Base-by-base conservation (phyloP, 2,888 invertebrate species). In the Pristionchus exspectatus region DNA sequence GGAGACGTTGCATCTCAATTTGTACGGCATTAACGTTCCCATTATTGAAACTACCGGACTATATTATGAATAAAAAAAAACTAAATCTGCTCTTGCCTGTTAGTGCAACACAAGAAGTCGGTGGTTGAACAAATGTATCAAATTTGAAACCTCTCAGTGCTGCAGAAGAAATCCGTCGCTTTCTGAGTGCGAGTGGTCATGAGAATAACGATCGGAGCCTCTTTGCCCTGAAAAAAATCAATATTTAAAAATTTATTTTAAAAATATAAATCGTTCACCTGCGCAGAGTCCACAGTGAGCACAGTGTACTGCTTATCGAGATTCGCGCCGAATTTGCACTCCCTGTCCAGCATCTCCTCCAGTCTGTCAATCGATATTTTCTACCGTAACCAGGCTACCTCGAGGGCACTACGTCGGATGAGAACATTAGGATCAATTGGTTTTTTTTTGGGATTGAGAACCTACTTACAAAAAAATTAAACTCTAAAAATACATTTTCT, bases 181-280 rank as follows among this genome's bases (percentile, higher is more conserved):
- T 12, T 1, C 18, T 83, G 27, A 30, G 54, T 44, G 18, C 77
- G 38, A 21, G 77, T 77, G 21, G 77, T 77, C 38, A 77, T 24
- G 24, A 77, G 9, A 77, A 77, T 77, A 7, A 77, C 77, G 44
- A 77, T 77, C 12, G 77, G 44, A 2, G 24, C 30, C 77, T 77
- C 77, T 21, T 77, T 77, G 4, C 77, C 77, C 77, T 77, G 44
- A 69, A n/a, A n/a, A n/a, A n/a, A 74, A 74, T 30, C 12, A 50
- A 7, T 9, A 30, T 18, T 33, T 9, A 50, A 10, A 50, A n/a
- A n/a, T n/a, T n/a, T n/a, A n/a, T 5, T 59, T 59, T 59, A 18
- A 18, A 24, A 30, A 33, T 30, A 0, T 33, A 30, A 30, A 33
- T 69, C 27, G 14, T 4, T 44, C n/a, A 81, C 81, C 81, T 81